Percentiles rank a stretch among this genome's conserved stretches.
These are phyloP conservation scores for Luperina nickerlii DNA, from an alignment of 2,888 invertebrate species.

Conservation along the genomic window DNA sequence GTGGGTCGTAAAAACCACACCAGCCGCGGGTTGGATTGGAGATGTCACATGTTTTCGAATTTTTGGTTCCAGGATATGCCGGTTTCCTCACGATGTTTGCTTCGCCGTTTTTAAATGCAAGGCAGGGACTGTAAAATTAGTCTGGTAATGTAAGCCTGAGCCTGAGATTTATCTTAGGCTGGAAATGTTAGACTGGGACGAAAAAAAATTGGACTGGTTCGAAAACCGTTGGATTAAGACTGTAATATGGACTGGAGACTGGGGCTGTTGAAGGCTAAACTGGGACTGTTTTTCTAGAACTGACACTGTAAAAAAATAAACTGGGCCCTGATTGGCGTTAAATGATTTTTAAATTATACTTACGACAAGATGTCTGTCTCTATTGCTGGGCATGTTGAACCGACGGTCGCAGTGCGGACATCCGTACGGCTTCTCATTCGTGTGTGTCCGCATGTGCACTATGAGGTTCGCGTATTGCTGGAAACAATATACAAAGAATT, in stretches of 20 bases:
- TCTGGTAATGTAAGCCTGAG: too few species aligned
- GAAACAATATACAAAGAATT: background rate
- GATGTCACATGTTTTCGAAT: too few species aligned
- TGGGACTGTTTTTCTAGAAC: too few species aligned
- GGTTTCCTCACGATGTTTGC: too few species aligned
- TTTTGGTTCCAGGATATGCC: too few species aligned
- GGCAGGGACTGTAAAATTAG: too few species aligned
- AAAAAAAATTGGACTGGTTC: background rate
- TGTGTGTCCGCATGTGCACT: conserved; percentile 88
- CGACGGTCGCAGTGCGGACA: conserved; percentile 86
- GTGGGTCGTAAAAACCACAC: too few species aligned
- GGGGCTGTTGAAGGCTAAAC: too few species aligned
- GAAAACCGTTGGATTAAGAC: too few species aligned
- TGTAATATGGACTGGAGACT: background rate
- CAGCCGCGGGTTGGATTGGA: too few species aligned
- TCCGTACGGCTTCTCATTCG: conserved; percentile 86
- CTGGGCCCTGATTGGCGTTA: background rate
- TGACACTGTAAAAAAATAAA: background rate
- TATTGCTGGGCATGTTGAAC: conserved; percentile 87
- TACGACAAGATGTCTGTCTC: conserved; percentile 86
- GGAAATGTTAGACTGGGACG: background rate
- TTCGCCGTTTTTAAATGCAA: too few species aligned
- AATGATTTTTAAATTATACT: conserved; percentile 60
- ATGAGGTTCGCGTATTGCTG: conserved; percentile 88
- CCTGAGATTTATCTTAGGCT: too few species aligned